Evolutionary conservation across 2,797 vertebrate species (phyloP).

Genomic region (Leptodactylus fallax): DNA sequence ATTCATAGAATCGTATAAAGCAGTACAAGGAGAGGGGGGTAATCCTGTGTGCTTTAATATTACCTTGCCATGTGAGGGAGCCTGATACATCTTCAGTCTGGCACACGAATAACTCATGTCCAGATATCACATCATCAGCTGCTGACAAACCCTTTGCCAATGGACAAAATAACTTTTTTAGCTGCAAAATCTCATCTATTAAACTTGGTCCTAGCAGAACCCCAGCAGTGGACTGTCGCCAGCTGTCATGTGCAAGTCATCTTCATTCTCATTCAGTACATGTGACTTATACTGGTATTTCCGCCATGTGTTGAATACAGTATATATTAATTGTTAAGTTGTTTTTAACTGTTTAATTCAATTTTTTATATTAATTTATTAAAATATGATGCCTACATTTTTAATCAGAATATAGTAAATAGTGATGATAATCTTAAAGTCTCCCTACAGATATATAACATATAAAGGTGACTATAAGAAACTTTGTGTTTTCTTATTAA

Average conservation of each 20-base stretch:
- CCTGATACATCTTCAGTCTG: slow-evolving; percentile 13
- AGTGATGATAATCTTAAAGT: no score
- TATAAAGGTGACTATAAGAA: no score
- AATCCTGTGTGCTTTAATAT: not conserved
- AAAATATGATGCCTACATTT: no score
- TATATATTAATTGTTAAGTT: no score
- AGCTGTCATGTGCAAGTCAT: not conserved
- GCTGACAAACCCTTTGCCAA: not conserved
- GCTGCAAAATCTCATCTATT: not conserved
- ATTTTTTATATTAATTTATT: no score
- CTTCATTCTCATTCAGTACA: no score
- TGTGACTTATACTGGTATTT: no score
- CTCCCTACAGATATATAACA: no score
- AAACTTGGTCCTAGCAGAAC: not conserved
- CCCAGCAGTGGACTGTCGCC: not conserved
- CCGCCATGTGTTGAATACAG: no score
- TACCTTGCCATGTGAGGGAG: slow-evolving; percentile 13
- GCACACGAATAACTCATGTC: not conserved
- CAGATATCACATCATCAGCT: not conserved
- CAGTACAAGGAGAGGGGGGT: not conserved
- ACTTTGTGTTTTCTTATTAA: no score
- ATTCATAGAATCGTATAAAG: not conserved
- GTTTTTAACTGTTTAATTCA: no score
- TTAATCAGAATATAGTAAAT: no score
- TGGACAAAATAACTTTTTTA: not conserved